Evolutionary conservation across 1,140 invertebrate genomes (phyloP).

Genomic region (Pteromalus puparum): DNA sequence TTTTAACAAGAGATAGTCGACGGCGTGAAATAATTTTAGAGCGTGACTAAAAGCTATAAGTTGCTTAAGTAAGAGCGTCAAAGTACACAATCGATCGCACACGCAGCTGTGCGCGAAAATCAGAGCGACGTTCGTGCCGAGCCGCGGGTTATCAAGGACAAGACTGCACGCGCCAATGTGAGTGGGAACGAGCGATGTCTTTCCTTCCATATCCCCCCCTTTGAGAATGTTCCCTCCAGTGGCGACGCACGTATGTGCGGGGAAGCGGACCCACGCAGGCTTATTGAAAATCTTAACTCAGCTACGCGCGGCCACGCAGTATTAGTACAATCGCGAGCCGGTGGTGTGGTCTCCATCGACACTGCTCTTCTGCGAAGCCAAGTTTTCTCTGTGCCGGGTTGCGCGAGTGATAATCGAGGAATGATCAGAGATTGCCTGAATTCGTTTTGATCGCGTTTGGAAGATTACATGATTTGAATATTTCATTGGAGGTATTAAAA

Average conservation of each 20-base stretch:
- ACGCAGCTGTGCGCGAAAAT: background rate
- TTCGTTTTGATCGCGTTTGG: background rate
- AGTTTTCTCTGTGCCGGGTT: background rate
- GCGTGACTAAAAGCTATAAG: no score
- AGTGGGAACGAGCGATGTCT: slow-evolving; percentile 14
- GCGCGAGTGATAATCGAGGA: background rate
- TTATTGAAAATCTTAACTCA: slow-evolving; percentile 58
- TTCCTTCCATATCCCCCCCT: background rate
- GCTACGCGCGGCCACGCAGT: slow-evolving; percentile 58
- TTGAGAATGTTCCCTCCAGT: background rate
- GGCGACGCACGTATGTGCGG: background rate
- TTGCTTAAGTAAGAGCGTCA: no score
- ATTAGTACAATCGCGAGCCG: slow-evolving; percentile 56
- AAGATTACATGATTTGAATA: background rate
- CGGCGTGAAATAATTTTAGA: no score
- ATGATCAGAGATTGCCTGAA: background rate
- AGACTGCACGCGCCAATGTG: background rate
- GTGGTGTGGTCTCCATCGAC: slow-evolving; percentile 3
- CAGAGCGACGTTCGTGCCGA: background rate
- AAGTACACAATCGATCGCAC: background rate
- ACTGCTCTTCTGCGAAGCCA: background rate
- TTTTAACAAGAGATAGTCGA: no score
- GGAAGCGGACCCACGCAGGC: background rate
- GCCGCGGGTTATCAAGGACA: background rate
- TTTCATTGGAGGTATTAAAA: background rate